Percentiles rank a stretch among this genome's conserved stretches.
Conservation (phyloP, 2,797 vertebrate genomes). For the Setipinna tenuifilis region DNA sequence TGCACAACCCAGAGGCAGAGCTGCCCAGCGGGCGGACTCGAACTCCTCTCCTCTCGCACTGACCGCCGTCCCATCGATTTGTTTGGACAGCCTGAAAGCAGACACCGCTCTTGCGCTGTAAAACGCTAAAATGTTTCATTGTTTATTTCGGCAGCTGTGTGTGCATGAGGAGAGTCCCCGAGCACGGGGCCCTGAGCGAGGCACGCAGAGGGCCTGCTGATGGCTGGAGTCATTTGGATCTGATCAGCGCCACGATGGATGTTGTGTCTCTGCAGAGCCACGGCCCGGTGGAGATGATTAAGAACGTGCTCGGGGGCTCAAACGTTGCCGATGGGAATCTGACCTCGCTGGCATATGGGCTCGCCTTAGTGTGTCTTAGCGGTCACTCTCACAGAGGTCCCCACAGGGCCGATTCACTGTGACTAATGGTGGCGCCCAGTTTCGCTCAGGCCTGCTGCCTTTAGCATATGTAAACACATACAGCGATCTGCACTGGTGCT, state of each 20-base stretch:
- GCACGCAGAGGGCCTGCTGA: not conserved
- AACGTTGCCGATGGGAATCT: not conserved
- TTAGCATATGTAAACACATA: not conserved
- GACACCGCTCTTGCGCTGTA: conserved; percentile 46
- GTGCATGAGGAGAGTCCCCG: not conserved
- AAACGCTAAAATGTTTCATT: not conserved
- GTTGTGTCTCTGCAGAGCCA: not conserved
- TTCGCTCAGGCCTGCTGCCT: not conserved
- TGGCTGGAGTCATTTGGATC: conserved; percentile 12
- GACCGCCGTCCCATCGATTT: conserved; percentile 40
- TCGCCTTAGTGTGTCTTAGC: conserved; percentile 3
- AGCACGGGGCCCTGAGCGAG: not conserved
- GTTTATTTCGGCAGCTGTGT: conserved; percentile 3
- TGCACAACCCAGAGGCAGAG: conserved; percentile 32
- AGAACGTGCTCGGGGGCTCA: not conserved
- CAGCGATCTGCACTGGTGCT: not conserved
- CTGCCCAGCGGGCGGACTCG: conserved; percentile 25
- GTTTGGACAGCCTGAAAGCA: conserved; percentile 60
- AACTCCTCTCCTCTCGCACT: conserved; percentile 49
- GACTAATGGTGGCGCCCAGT: not conserved
- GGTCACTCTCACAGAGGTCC: not conserved
- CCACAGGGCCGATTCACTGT: not conserved
- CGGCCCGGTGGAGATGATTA: not conserved
- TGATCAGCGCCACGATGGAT: not conserved
- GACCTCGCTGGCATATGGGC: not conserved